Evolutionary conservation across 2,888 invertebrate genomes (phyloP), one percentile per base, ranked within the genome.

Genomic region (Ctenicera cuprea): DNA sequence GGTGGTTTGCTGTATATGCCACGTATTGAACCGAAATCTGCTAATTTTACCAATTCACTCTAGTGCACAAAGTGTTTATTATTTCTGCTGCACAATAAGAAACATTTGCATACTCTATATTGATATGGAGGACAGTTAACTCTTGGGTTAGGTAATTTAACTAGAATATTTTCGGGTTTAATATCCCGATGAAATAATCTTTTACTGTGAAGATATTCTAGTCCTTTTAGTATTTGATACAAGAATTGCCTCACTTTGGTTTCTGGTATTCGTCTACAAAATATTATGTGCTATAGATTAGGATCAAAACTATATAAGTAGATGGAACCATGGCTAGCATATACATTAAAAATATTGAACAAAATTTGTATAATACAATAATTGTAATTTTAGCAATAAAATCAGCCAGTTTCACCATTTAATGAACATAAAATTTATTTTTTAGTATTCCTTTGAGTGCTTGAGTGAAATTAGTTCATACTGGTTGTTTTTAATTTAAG

Each of bases 111-210:
- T 61, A 71, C 71, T 38, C 59, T 12, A 18, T 12, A 33, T 12
- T 57, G 57, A 48, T 65, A 45, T 18, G 57, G 48, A 30, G 59
- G 37, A 50, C 48, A 26, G 7, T 9, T 30, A 18, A 12, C 5
- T 26, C 26, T 14, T 7, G 38, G 16, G 14, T 45, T 64, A 5
- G 71, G 74, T 78, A 90, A 89, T 87, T 90, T 91, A 1, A 93
- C 87, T 59, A 93, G 85, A 80, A 93, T 91, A 85, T 93, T 93
- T 87, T 93, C 93, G 18, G 93, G 93, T 84, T 93, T 93, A 3
- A 93, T 90, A 82, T 93, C 93, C 50, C 93, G 85, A 85, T 93
- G 93, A 84, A 93, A 93, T 45, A 90, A 84, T 7, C 89, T 90
- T 83, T 90, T 89, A 80, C 88, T 89, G 80, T 92, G 92, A 75